Evolutionary conservation across 2,113 vertebrate genomes (phyloP).

Genomic region (Monopterus albus): DNA sequence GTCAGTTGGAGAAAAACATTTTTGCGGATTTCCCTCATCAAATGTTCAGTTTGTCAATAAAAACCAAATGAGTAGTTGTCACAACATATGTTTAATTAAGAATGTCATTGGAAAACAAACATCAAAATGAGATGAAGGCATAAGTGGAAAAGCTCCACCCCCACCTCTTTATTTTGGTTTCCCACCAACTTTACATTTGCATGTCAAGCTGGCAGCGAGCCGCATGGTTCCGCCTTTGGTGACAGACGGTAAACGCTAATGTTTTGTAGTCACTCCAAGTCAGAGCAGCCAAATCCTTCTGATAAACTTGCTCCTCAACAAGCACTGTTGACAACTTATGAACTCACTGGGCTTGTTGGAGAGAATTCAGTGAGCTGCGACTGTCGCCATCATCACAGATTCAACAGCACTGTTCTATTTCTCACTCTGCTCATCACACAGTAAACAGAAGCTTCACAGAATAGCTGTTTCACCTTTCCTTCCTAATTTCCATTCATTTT

Average conservation of each 20-base stretch:
- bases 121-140: constrained; percentile 35
- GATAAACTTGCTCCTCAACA: constrained; percentile 57
- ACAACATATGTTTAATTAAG: constrained; percentile 23
- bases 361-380: constrained; percentile 43
- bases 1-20: not conserved
- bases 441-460: not conserved
- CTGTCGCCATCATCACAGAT: constrained; percentile 56
- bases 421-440: constrained; percentile 15
- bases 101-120: constrained; percentile 34
- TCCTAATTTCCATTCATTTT: not conserved
- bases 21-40: not conserved
- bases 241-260: constrained; percentile 46
- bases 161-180: constrained; percentile 52
- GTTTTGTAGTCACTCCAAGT: constrained; percentile 63
- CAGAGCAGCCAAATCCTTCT: constrained; percentile 57
- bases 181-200: constrained; percentile 64
- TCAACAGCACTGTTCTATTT: constrained; percentile 28
- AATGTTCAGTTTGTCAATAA: not conserved
- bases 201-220: constrained; percentile 59
- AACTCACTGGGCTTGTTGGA: constrained; percentile 65
- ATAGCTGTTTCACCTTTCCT: not conserved
- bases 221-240: constrained; percentile 38
- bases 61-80: not conserved
- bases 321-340: constrained; percentile 55
- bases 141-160: constrained; percentile 29